phyloP scores from a whole-genome alignment of 2,113 vertebrate genomes.

The Carettochelys insculpta region DNA sequence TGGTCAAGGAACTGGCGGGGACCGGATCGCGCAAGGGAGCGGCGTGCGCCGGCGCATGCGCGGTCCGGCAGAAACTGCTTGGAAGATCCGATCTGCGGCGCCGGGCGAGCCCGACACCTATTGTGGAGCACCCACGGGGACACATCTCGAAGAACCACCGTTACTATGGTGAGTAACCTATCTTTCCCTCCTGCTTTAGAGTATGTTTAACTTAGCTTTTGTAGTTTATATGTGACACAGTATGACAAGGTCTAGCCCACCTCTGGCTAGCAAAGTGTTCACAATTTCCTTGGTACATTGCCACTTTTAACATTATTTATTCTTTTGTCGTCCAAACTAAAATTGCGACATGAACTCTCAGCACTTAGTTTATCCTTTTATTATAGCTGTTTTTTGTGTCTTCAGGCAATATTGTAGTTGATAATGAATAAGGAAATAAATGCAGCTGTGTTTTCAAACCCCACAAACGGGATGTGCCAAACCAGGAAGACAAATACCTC shows the following conservation, averaged over 20 bases:
- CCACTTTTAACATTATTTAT: constrained; percentile 40
- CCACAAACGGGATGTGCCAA: constrained; percentile 61
- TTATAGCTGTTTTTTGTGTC: constrained; percentile 42
- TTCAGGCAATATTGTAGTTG: constrained; percentile 62
- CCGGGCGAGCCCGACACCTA: no score
- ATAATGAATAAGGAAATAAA: constrained; percentile 66
- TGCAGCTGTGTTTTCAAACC: constrained; percentile 61
- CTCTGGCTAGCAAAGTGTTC: constrained; percentile 29
- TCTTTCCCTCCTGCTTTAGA: background rate
- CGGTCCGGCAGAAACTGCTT: no score
- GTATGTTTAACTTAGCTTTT: background rate
- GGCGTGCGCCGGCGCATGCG: no score
- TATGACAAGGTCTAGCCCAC: constrained; percentile 5
- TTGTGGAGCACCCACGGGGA: no score
- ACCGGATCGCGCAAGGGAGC: no score
- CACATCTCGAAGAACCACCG: no score
- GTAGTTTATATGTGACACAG: background rate
- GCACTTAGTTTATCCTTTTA: constrained; percentile 63
- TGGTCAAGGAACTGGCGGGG: no score
- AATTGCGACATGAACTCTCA: constrained; percentile 50
- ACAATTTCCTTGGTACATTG: constrained; percentile 29
- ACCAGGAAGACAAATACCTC: constrained; percentile 74
- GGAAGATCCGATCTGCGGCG: no score
- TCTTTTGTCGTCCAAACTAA: constrained; percentile 47
- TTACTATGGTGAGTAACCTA: no score